Base-by-base conservation (phyloP, 2,797 vertebrate species). In the Odontamblyopus rebecca region DNA sequence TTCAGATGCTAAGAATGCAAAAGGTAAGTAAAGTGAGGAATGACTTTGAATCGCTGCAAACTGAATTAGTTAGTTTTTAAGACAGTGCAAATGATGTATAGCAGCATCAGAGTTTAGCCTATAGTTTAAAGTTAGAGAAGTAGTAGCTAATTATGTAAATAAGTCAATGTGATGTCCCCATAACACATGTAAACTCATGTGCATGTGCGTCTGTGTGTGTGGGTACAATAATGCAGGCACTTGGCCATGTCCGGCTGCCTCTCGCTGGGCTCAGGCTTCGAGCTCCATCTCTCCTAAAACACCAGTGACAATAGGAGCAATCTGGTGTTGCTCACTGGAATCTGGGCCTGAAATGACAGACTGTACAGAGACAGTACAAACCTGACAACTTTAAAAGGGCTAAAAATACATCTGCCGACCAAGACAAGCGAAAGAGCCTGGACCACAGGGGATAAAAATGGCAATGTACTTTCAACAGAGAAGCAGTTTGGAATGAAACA, bases 281-380 rank as follows among this genome's bases (percentile, higher is more conserved):
- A 50, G 41, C 64, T 50, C 27, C 44, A 66, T 85, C 79, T n/a
- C 61, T 41, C 78, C 74, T 79, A 81, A 89, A 79, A 76, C 77
- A 85, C 88, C 77, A 83, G 74, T 82, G 81, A 84, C 81, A 86
- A 86, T 75, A 85, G 12, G 30, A 76, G 81, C 89, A 86, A 86
- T 89, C 80, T 81, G 85, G 86, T 90, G 79, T 75, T 82, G 72
- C 78, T 76, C 82, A 73, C 80, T 74, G 76, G 78, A 85, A 78
- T 82, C 71, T 61, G 30, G 73, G 69, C 67, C 75, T 0, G 61
- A 51, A 76, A 12, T 69, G 67, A 76, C 69, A 80, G 78, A 67
- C 69, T 77, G 81, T 71, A 79, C 23, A 44, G 73, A 81, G 75
- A 71, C 67, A 76, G 72, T 61, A 64, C 74, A 82, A 74, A 29